Conservation (phyloP, 2,113 vertebrate species). For the Barbus barbus region DNA sequence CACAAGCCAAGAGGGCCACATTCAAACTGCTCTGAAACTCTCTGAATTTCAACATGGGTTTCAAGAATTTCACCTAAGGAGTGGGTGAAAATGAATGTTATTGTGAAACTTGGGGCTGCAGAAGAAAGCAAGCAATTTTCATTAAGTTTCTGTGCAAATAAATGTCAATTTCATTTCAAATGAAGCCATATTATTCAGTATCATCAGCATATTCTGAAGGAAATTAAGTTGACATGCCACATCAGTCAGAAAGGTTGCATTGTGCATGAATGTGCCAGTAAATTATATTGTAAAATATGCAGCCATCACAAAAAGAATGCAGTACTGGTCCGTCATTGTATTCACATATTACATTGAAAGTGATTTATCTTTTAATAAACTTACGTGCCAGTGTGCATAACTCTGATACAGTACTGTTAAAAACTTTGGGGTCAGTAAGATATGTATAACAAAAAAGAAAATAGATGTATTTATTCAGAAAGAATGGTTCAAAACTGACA, state of each 20-base stretch:
- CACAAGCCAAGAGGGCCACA: not conserved
- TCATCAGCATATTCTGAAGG: conserved; percentile 13
- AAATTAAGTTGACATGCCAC: not conserved
- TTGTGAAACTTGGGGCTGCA: not conserved
- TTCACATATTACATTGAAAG: not conserved
- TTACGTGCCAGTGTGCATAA: not conserved
- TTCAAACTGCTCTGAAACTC: not conserved
- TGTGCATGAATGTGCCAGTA: not conserved
- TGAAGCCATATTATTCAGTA: not conserved
- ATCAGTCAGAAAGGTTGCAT: conserved; percentile 1
- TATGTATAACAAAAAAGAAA: not conserved
- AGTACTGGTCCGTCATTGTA: not conserved
- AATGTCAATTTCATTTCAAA: conserved; percentile 8
- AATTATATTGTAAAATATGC: not conserved
- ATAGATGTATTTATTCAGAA: not conserved
- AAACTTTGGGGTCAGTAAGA: not conserved
- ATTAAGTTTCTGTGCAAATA: not conserved
- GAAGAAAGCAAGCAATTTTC: not conserved
- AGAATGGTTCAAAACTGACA: not conserved
- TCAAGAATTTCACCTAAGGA: not conserved
- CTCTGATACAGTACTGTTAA: not conserved
- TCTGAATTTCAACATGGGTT: no score
- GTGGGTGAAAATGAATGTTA: not conserved
- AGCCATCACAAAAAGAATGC: not conserved
- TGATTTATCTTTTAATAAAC: not conserved